Evolutionary conservation across 2,888 invertebrate species (phyloP).

Genomic region (Leucophenga montana): DNA sequence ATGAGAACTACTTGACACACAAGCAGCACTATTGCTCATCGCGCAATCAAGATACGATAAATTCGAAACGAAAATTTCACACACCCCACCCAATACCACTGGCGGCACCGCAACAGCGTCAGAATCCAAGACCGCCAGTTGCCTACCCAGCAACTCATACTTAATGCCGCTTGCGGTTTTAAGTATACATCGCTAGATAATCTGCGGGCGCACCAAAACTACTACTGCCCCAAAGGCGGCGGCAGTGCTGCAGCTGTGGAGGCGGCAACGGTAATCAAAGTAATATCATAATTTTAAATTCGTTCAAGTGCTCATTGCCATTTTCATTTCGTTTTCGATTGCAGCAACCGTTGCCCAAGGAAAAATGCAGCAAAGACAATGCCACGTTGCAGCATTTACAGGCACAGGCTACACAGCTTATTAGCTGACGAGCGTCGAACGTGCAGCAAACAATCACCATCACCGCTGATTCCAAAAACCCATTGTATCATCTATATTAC

Average conservation of each 20-base stretch:
- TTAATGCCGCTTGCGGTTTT: conserved; percentile 94
- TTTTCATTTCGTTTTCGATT: background rate
- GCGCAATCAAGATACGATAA: conserved; percentile 77
- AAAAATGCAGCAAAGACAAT: conserved; percentile 81
- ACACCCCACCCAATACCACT: conserved; percentile 73
- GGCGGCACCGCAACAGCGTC: conserved; percentile 65
- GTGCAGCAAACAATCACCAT: conserved; percentile 15
- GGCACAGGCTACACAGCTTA: conserved; percentile 27
- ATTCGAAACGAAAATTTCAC: conserved; percentile 39
- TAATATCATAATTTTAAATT: background rate
- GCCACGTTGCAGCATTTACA: conserved; percentile 17
- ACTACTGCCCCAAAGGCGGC: conserved; percentile 91
- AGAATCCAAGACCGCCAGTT: conserved; percentile 74
- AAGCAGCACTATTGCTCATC: conserved; percentile 96
- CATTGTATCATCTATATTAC: too few species aligned
- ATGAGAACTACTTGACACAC: conserved; percentile 94
- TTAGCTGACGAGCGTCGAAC: conserved; percentile 4
- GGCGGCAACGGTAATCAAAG: conserved; percentile 35
- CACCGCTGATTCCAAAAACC: too few species aligned
- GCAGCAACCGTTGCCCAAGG: conserved; percentile 71
- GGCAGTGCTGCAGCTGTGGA: conserved; percentile 72
- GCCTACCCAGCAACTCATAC: conserved; percentile 89
- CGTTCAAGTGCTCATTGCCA: too few species aligned
- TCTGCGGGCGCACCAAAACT: conserved; percentile 93
- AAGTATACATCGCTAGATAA: conserved; percentile 96